A percentile compares a stretch with the other conserved stretches of the same genome.
These are phyloP conservation scores for Ennomos fuscantarius DNA, from an alignment of 2,888 invertebrate genomes.

Conservation along the genomic window DNA sequence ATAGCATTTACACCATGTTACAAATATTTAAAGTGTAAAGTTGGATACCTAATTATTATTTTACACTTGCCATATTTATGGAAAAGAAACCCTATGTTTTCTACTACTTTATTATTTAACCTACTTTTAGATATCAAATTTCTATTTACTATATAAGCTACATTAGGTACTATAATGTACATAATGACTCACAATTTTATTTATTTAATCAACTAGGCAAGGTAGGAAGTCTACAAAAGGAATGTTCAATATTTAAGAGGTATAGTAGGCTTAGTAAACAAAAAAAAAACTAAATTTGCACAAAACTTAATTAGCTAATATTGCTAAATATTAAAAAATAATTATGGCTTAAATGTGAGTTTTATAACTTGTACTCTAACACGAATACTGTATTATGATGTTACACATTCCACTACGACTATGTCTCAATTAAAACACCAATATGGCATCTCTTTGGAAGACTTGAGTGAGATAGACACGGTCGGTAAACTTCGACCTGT, in stretches of 20 bases:
- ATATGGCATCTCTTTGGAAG: conserved; percentile 54
- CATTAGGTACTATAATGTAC: conserved; percentile 1
- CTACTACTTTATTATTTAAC: neutral
- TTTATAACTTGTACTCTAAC: conserved; percentile 21
- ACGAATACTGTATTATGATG: conserved; percentile 33
- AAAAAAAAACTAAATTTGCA: conserved; percentile 1
- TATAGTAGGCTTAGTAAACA: neutral
- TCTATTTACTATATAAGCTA: neutral
- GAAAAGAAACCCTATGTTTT: conserved; percentile 7
- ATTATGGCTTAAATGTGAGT: neutral
- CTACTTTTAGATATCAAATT: neutral
- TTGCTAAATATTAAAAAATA: neutral
- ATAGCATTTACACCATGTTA: too few species aligned
- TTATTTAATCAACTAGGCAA: neutral
- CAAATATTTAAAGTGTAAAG: too few species aligned
- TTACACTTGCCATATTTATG: conserved; percentile 4
- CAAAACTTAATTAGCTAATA: neutral
- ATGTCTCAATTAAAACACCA: conserved; percentile 33
- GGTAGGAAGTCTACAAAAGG: conserved; percentile 3
- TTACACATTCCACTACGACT: conserved; percentile 33
- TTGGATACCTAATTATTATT: too few species aligned
- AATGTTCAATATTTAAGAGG: conserved; percentile 4
- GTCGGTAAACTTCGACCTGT: conserved; percentile 10
- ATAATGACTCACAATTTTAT: conserved; percentile 20
- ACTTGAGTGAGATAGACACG: conserved; percentile 28